A percentile compares a stretch with the other conserved stretches of the same genome.
phyloP scores from a whole-genome alignment of 2,113 vertebrate species.

The Syngnathus floridae region DNA sequence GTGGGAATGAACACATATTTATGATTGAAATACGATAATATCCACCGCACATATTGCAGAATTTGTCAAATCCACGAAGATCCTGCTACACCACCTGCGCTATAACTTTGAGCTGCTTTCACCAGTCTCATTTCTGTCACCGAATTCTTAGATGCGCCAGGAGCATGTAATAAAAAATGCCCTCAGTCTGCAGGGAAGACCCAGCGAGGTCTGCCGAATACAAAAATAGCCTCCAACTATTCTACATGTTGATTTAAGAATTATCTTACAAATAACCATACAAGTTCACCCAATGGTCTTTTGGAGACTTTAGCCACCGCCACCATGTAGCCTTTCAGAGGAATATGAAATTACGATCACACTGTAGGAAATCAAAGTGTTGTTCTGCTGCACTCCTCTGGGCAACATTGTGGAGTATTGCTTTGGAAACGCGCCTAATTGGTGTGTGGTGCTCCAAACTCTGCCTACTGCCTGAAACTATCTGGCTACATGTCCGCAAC shows the following conservation, averaged over 20 bases:
- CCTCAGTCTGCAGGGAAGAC: too few relatives aligned
- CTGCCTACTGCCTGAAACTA: conserved; percentile 65
- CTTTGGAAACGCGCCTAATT: conserved; percentile 72
- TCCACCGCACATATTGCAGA: too few relatives aligned
- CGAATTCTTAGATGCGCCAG: too few relatives aligned
- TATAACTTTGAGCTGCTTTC: too few relatives aligned
- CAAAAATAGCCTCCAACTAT: too few relatives aligned
- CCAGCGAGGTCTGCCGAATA: too few relatives aligned
- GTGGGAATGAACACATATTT: too few relatives aligned
- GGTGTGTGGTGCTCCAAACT: conserved; percentile 72
- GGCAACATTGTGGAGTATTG: conserved; percentile 65
- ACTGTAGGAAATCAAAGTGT: conserved; percentile 70
- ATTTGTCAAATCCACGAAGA: too few relatives aligned
- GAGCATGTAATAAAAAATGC: too few relatives aligned
- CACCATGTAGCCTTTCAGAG: conserved; percentile 63
- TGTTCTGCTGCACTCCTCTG: conserved; percentile 66
- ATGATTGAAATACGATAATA: too few relatives aligned
- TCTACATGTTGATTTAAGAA: conserved; percentile 34
- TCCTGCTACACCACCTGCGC: too few relatives aligned
- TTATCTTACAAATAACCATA: conserved; percentile 47
- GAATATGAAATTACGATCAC: conserved; percentile 70
- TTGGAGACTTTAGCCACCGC: conserved; percentile 49
- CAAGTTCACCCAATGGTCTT: conserved; percentile 44
- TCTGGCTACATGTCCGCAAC: conserved; percentile 70
- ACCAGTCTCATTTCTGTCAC: too few relatives aligned